Base-by-base conservation (phyloP, 2,797 vertebrate species). In the Peromyscus nudipes region DNA sequence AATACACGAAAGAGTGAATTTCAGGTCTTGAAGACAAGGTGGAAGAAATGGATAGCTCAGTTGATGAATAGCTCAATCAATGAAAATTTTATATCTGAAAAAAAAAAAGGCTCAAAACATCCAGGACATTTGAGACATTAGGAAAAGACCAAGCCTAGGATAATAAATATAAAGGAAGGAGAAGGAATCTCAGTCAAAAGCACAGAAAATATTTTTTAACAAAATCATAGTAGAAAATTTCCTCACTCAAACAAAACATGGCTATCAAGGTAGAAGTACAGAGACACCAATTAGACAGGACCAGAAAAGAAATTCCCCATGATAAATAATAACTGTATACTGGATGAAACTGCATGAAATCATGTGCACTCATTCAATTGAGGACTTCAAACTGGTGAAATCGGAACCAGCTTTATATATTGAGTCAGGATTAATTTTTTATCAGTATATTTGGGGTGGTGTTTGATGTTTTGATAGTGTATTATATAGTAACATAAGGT, bases 401-500 rank as follows among this genome's bases (percentile, higher is more conserved):
- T 80, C 43, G 43, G 31, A 76, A 46, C 55, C 57, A 87, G 29
- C 12, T 64, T 46, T 77, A 46, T 73, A 9, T 5, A 81, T 86
- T 89, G 46, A 14, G 14, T 17, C 3, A 29, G 23, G 13, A 34
- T 86, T 60, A 40, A 62, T 81, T 92, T 69, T 95, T 57, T 57
- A 37, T 55, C n/a, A 49, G 4, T n/a, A 19, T 14, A 40, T 62
- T 43, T 90, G 10, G 19, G 92, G 25, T 29, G 25, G 9, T 40
- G 3, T 77, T 92, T 89, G 65, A 55, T 27, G 37, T 37, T 87
- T 49, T 90, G 75, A 79, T 29, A 73, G 23, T 23, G 6, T 31
- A 37, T 25, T 49, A 14, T n/a, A 0, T 1, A 52, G 10, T 25
- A 34, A 79, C 60, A 1, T 12, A n/a, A 60, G 1, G 40, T 37